These are phyloP conservation scores for Aplodontia rufa DNA, from an alignment of 2,113 vertebrate genomes.

Conservation along the genomic window DNA sequence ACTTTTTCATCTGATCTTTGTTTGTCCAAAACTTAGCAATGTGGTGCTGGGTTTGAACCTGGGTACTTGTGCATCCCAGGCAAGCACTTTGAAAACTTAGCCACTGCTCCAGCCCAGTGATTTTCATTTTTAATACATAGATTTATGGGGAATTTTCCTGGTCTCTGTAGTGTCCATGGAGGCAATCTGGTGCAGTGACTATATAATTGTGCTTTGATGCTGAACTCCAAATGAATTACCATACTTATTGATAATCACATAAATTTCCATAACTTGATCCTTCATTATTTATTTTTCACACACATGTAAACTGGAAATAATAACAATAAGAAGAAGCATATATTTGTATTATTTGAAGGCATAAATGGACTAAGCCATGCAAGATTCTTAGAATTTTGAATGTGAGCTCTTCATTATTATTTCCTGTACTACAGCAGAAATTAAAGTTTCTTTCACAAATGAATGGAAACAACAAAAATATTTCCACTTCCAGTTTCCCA, in stretches of 20 bases:
- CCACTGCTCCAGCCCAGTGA: too few species aligned
- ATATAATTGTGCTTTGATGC: neutral
- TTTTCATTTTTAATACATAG: neutral
- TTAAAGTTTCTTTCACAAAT: neutral
- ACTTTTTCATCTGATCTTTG: too few species aligned
- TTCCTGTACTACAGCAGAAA: neutral
- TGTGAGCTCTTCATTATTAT: neutral
- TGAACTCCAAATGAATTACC: neutral
- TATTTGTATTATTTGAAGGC: neutral
- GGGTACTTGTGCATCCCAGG: too few species aligned
- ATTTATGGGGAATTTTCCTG: neutral
- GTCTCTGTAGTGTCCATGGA: neutral
- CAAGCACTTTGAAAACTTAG: too few species aligned
- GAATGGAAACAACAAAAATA: neutral
- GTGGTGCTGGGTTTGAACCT: too few species aligned
- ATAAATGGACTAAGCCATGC: neutral
- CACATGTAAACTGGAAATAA: neutral
- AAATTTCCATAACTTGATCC: neutral
- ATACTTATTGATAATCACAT: neutral
- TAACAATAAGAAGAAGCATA: neutral
- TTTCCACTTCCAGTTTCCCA: neutral
- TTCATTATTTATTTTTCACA: neutral
- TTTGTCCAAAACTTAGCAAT: too few species aligned
- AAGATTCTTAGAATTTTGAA: neutral
- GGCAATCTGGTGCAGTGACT: accelerated